Evolutionary conservation across 2,797 vertebrate genomes (phyloP).

Genomic region (Pachyuromys duprasi): DNA sequence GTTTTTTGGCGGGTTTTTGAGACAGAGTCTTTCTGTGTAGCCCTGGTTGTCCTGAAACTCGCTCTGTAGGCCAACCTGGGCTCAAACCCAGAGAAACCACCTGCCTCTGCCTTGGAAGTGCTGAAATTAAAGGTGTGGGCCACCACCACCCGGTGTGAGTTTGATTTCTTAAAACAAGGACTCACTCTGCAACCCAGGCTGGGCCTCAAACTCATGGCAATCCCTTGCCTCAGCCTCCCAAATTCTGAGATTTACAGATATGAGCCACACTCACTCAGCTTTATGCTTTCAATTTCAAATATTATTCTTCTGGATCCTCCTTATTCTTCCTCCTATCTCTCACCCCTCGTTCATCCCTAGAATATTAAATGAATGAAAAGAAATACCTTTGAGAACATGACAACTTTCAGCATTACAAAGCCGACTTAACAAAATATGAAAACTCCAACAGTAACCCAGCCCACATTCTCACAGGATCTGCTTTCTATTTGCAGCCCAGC

Average conservation of each 20-base stretch:
- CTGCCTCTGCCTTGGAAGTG: not conserved
- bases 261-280: not conserved
- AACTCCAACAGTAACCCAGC: constrained; percentile 41
- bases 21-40: not conserved
- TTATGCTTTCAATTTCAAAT: not conserved
- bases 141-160: not conserved
- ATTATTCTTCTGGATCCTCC: not conserved
- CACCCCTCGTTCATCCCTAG: not conserved
- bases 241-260: not conserved
- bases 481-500: constrained; percentile 61
- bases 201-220: not conserved
- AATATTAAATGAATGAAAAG: not conserved
- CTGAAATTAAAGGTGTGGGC: not conserved
- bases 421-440: not conserved
- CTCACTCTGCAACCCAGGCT: not conserved
- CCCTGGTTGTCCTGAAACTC: not conserved
- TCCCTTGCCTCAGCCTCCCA: not conserved
- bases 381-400: not conserved
- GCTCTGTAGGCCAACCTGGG: not conserved
- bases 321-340: not conserved
- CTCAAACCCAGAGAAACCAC: not conserved
- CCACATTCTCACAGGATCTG: constrained; percentile 44
- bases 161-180: not conserved
- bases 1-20: not conserved
- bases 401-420: constrained; percentile 33